Evolutionary conservation across 2,888 invertebrate species (phyloP).

Genomic region (Epinotia bilunana): DNA sequence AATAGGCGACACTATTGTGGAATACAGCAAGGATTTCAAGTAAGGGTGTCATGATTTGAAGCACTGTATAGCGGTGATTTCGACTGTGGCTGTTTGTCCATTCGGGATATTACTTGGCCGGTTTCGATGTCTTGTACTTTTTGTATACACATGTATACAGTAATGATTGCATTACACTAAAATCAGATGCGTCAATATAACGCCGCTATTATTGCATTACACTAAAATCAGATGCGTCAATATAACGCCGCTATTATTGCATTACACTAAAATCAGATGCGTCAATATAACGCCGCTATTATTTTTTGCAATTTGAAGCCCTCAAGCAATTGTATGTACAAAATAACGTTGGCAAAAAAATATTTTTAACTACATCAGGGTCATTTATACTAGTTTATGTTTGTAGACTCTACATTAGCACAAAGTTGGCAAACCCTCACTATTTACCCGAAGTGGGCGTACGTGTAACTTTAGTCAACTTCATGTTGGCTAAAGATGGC

Average conservation of each 20-base stretch:
- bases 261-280: too few species aligned
- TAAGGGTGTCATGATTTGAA: conserved; percentile 59
- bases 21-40: conserved; percentile 94
- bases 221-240: too few species aligned
- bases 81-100: too few species aligned
- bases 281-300: too few species aligned
- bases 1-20: conserved; percentile 95
- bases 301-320: too few species aligned
- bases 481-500: conserved; percentile 95
- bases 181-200: too few species aligned
- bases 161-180: too few species aligned
- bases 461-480: conserved; percentile 95
- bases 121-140: not conserved
- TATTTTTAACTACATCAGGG: not conserved
- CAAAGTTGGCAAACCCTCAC: conserved; percentile 96
- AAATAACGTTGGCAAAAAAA: too few species aligned
- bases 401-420: conserved; percentile 94
- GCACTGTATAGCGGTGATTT: not conserved
- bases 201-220: too few species aligned
- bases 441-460: conserved; percentile 97
- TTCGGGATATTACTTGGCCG: too few species aligned
- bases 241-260: too few species aligned
- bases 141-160: not conserved
- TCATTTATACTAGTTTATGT: conserved; percentile 12
- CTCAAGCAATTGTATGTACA: too few species aligned